Evolutionary conservation across 2,888 invertebrate species (phyloP).

Genomic region (Calliopum simillimum): DNA sequence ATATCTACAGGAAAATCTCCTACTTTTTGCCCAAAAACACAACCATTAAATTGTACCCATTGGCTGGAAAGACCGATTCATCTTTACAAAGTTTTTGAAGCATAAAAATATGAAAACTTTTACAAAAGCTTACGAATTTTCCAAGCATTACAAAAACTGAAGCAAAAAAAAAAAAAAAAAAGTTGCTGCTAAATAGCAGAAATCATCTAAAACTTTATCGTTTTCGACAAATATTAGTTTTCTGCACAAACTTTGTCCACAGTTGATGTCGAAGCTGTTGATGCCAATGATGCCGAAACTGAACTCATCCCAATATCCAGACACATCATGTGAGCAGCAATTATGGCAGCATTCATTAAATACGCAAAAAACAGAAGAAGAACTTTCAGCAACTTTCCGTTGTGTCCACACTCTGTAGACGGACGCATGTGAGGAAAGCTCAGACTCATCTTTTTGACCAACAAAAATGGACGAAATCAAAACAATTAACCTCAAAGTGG

Average conservation of each 20-base stretch:
- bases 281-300: neutral
- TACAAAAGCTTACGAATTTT: conserved; percentile 1
- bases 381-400: neutral
- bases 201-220: conserved; percentile 34
- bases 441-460: neutral
- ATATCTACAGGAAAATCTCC: neutral
- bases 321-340: conserved; percentile 16
- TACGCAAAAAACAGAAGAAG: neutral
- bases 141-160: neutral
- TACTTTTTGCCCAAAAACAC: conserved; percentile 1
- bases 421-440: no score
- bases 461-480: no score
- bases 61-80: neutral
- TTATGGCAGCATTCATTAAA: conserved; percentile 27
- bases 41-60: conserved; percentile 13
- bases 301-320: no score
- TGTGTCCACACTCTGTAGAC: no score
- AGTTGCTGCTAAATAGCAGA: conserved; percentile 11
- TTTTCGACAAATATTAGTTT: conserved; percentile 20
- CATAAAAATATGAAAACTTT: conserved; percentile 5
- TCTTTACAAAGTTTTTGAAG: neutral
- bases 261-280: conserved; percentile 1
- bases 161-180: neutral
- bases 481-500: neutral
- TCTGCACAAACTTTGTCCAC: conserved; percentile 24